phyloP scores from a whole-genome alignment of 2,113 vertebrate species.

The Datnioides undecimradiatus region DNA sequence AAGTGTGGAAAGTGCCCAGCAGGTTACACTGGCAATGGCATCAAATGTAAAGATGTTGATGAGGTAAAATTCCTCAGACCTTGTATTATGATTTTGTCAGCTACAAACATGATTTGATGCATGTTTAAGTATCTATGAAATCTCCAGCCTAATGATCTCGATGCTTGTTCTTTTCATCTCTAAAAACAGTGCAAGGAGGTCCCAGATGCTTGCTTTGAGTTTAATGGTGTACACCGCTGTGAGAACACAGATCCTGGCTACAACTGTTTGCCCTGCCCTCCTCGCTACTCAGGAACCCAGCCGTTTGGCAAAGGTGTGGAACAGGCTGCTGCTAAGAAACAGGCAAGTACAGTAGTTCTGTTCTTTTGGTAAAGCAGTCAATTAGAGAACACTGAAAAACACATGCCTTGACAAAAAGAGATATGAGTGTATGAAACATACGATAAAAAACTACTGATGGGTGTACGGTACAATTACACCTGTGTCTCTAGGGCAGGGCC shows the following conservation, averaged over 20 bases:
- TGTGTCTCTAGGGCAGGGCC: background rate
- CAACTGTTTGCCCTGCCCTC: slow-evolving; percentile 95
- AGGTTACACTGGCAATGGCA: slow-evolving; percentile 93
- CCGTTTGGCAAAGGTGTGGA: slow-evolving; percentile 93
- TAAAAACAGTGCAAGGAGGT: slow-evolving; percentile 91
- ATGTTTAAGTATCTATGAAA: background rate
- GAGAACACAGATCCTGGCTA: slow-evolving; percentile 96
- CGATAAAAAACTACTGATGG: slow-evolving; percentile 1
- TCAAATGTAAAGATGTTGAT: slow-evolving; percentile 93
- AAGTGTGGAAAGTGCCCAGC: slow-evolving; percentile 94
- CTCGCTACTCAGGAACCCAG: slow-evolving; percentile 92
- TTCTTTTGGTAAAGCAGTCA: slow-evolving; percentile 1
- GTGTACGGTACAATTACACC: background rate
- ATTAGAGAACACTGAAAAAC: background rate
- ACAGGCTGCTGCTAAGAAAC: slow-evolving; percentile 91
- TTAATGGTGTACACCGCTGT: slow-evolving; percentile 93
- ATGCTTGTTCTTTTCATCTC: slow-evolving; percentile 27
- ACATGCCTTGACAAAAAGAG: background rate
- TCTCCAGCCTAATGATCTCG: background rate
- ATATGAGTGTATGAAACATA: background rate
- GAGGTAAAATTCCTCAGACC: slow-evolving; percentile 84
- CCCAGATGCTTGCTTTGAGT: slow-evolving; percentile 92
- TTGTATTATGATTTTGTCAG: background rate
- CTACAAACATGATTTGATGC: background rate
- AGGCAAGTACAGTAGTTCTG: slow-evolving; percentile 85